Conservation (phyloP, 2,888 invertebrate genomes). For the Laothoe populi region DNA sequence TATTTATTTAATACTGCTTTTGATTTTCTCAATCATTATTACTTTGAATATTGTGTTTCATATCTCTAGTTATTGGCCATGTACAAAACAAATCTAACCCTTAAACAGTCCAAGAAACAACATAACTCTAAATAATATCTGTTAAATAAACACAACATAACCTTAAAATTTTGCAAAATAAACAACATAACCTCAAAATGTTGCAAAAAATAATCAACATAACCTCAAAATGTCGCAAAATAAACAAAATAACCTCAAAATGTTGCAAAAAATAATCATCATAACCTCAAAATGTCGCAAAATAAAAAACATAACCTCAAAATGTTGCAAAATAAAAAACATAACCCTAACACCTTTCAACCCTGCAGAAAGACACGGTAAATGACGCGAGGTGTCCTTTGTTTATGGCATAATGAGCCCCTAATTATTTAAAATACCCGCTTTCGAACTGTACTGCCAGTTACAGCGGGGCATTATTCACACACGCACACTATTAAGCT, state of each 20-base stretch:
- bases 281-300: background rate
- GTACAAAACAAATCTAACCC: too few relatives aligned
- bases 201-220: too few relatives aligned
- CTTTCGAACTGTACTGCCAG: constrained; percentile 15
- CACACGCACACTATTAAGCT: background rate
- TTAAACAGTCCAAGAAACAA: too few relatives aligned
- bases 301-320: constrained; percentile 31
- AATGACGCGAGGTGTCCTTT: constrained; percentile 55
- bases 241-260: background rate
- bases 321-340: constrained; percentile 10
- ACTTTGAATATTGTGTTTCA: too few relatives aligned
- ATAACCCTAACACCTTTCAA: constrained; percentile 36
- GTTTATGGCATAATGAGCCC: constrained; percentile 54
- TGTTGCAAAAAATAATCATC: background rate
- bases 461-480: constrained; percentile 8
- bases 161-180: too few relatives aligned
- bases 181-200: too few relatives aligned
- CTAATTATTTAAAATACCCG: constrained; percentile 47
- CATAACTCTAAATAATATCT: too few relatives aligned
- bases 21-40: too few relatives aligned
- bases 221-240: too few relatives aligned
- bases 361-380: constrained; percentile 35
- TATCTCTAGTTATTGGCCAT: too few relatives aligned
- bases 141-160: too few relatives aligned
- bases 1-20: too few relatives aligned